Evolutionary conservation across 2,888 invertebrate genomes (phyloP), one percentile per base, ranked within the genome.

Genomic region (Liopterus haemorrhoidalis): DNA sequence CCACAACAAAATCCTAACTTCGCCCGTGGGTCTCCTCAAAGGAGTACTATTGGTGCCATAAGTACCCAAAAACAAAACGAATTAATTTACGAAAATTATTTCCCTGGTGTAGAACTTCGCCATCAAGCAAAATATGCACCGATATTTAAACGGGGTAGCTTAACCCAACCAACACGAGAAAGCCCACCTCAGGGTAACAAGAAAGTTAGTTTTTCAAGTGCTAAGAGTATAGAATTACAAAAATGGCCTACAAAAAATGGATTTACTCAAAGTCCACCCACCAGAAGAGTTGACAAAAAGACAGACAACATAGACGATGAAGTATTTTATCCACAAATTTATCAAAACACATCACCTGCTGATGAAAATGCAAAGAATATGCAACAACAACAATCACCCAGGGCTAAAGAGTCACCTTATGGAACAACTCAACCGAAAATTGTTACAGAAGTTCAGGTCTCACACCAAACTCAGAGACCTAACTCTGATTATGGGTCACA

Each of bases 61-160:
- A 54, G 42, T 28, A 40, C 45, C 11, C 50, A 50, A 24, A 37
- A 48, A 20, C 28, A 25, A 16, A 24, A 30, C 20, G 51, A 49
- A 18, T 31, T 40, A 4, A 51, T 46, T 37, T 49, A 48, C 24
- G 49, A 48, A 27, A 49, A 49, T 38, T 47, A 43, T 32, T 39
- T 49, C 8, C 51, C 51, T 20, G 46, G 47, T 5, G 49, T 49
- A 6, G 35, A 52, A 44, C 22, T 55, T 35, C 32, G 54, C 44
- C 39, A 43, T 9, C 36, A 42, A 16, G 11, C 48, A 15, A 36
- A 57, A 46, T 48, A 46, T 27, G 44, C 61, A 5, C 74, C 75
- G 2, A 75, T 75, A 45, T 74, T 75, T 42, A 70, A 70, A 56
- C 56, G 74, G n/a, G 72, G 75, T 2, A 75, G 74, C 53, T 59